Evolutionary conservation across 2,113 vertebrate genomes (phyloP), one percentile per base, ranked within the genome.

Genomic region (Dendrocopos noguchii): DNA sequence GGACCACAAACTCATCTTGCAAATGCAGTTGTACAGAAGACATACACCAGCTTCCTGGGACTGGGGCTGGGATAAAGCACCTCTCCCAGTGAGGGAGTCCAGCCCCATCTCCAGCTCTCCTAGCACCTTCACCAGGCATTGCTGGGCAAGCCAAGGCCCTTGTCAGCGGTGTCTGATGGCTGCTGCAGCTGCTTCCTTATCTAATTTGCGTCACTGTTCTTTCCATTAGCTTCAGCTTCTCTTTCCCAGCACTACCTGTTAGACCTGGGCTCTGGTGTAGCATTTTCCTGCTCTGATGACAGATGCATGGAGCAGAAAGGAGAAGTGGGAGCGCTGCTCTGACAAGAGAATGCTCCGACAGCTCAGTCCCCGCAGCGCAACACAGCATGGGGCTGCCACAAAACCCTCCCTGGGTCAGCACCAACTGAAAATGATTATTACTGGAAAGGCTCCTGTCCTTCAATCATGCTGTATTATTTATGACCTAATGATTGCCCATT

Each of bases 401-500:
- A 89, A 95, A 72, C 28, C 42, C 28, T 95, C 87, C 81, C 21
- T 0, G 3, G 67, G 80, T 50, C 52, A 57, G 29, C 74, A 47
- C 31, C 5, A 4, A 66, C 7, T 10, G 84, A 70, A 88, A 90
- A n/a, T 55, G 17, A 65, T 70, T 55, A 57, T 93, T 80, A 82
- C 47, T 85, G 79, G 65, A 87, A 91, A 82, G 82, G 85, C 46
- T 91, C 67, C 64, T 47, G n/a, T 52, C 76, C 87, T 92, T 86
- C 84, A 88, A 18, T 78, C 87, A 85, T 1, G 0, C 52, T 88
- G 15, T 88, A 88, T 93, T 95, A 95, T 96, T 93, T 95, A 94
- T 84, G 71, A 96, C 84, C 76, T 93, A 93, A 92, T 92, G 94
- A 96, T 57, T 79, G 84, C 92, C 86, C 84, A 71, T 72, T 93